Evolutionary conservation across 2,113 vertebrate species (phyloP).

Genomic region (Sinocyclocheilus grahami): DNA sequence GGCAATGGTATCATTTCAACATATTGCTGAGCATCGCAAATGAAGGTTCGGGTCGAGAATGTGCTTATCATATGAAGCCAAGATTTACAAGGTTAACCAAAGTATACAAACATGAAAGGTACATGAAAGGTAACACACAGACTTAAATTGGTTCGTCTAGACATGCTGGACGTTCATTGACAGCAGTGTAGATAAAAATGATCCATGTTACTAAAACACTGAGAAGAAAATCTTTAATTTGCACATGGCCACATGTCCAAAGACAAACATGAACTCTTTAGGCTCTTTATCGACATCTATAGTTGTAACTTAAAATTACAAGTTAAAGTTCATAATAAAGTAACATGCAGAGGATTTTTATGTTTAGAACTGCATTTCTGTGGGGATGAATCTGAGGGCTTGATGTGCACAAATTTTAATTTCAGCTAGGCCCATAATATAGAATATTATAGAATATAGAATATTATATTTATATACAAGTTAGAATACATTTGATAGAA

Average conservation of each 20-base stretch:
- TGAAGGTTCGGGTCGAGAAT: not conserved
- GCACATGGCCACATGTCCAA: not conserved
- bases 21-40: not conserved
- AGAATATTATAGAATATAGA: too few relatives aligned
- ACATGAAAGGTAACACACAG: not conserved
- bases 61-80: too few relatives aligned
- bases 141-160: not conserved
- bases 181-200: not conserved
- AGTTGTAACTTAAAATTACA: not conserved
- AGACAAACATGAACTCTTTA: not conserved
- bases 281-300: not conserved
- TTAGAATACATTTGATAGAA: too few relatives aligned
- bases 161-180: not conserved
- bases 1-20: not conserved
- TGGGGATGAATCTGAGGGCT: too few relatives aligned
- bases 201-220: not conserved
- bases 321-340: not conserved
- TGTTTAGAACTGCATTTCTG: too few relatives aligned
- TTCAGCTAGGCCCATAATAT: too few relatives aligned
- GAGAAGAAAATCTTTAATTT: not conserved
- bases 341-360: not conserved
- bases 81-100: too few relatives aligned
- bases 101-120: not conserved
- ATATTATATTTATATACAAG: too few relatives aligned
- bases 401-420: too few relatives aligned